Evolutionary conservation across 2,888 invertebrate genomes (phyloP).

Genomic region (Pachliopta kotzebuea): DNA sequence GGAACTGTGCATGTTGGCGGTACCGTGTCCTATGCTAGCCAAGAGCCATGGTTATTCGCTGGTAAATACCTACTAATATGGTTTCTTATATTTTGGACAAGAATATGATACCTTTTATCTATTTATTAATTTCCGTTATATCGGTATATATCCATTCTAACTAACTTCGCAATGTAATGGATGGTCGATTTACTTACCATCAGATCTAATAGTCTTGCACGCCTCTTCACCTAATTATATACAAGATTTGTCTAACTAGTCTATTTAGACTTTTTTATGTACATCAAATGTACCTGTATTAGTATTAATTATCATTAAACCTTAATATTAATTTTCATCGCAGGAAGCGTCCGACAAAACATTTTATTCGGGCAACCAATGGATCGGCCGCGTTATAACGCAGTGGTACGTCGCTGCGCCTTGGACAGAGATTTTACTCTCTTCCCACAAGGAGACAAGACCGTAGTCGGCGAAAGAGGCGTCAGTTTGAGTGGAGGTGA

Average conservation of each 20-base stretch:
- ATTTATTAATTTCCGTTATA: too few species aligned
- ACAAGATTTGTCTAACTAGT: too few species aligned
- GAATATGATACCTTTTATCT: too few species aligned
- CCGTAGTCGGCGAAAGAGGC: slow-evolving; percentile 92
- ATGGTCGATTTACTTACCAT: too few species aligned
- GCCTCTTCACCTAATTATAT: too few species aligned
- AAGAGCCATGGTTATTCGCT: slow-evolving; percentile 93
- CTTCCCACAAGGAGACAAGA: slow-evolving; percentile 91
- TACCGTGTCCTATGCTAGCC: slow-evolving; percentile 88
- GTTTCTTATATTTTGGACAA: neutral
- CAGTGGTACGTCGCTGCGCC: slow-evolving; percentile 86
- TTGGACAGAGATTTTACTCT: slow-evolving; percentile 87
- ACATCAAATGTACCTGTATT: too few species aligned
- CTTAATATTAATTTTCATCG: neutral
- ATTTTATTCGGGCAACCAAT: slow-evolving; percentile 92
- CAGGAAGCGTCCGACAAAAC: slow-evolving; percentile 92
- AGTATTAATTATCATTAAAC: too few species aligned
- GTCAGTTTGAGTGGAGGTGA: slow-evolving; percentile 90
- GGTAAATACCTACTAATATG: too few species aligned
- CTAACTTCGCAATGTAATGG: too few species aligned
- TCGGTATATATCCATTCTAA: too few species aligned
- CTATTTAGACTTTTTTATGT: too few species aligned
- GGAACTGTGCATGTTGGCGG: slow-evolving; percentile 87
- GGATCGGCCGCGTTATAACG: slow-evolving; percentile 84
- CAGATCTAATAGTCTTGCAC: too few species aligned